These are phyloP conservation scores for Phocides pigmalion DNA, from an alignment of 1,140 invertebrate species.

Conservation along the genomic window DNA sequence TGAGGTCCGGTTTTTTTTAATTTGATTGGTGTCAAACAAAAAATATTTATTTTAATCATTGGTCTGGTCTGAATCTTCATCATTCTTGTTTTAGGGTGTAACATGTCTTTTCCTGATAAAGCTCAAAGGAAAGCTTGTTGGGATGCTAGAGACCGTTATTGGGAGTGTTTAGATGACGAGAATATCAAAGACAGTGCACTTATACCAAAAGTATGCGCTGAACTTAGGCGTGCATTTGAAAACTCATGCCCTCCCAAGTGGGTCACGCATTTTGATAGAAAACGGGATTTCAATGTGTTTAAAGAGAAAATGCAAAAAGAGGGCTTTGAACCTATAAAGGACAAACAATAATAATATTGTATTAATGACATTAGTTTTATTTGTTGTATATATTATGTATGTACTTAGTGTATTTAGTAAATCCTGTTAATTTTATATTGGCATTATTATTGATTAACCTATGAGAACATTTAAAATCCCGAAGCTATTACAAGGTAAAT, in stretches of 20 bases:
- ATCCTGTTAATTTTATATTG: constrained; percentile 56
- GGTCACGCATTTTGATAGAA: constrained; percentile 97
- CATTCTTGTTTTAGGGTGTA: constrained; percentile 52
- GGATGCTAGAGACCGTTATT: constrained; percentile 93
- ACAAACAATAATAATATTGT: constrained; percentile 49
- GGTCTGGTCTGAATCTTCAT: constrained; percentile 12
- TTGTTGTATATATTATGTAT: constrained; percentile 63
- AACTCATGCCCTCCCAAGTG: constrained; percentile 93
- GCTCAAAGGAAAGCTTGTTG: constrained; percentile 92
- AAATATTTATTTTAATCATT: background rate
- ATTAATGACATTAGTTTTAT: constrained; percentile 43
- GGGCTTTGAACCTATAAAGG: constrained; percentile 90
- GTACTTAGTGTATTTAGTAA: constrained; percentile 66
- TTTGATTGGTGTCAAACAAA: background rate
- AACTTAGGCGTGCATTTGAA: constrained; percentile 92
- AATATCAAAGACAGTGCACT: constrained; percentile 77
- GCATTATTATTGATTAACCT: constrained; percentile 57
- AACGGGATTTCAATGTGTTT: constrained; percentile 93
- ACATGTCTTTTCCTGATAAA: constrained; percentile 94
- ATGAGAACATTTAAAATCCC: constrained; percentile 25
- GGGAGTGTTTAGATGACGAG: constrained; percentile 93
- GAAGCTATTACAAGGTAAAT: constrained; percentile 29
- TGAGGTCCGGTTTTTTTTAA: background rate
- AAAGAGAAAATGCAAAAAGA: constrained; percentile 94
- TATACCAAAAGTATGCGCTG: constrained; percentile 86